Conservation (phyloP, 1,140 invertebrate genomes). For the Drosophila nasuta region DNA sequence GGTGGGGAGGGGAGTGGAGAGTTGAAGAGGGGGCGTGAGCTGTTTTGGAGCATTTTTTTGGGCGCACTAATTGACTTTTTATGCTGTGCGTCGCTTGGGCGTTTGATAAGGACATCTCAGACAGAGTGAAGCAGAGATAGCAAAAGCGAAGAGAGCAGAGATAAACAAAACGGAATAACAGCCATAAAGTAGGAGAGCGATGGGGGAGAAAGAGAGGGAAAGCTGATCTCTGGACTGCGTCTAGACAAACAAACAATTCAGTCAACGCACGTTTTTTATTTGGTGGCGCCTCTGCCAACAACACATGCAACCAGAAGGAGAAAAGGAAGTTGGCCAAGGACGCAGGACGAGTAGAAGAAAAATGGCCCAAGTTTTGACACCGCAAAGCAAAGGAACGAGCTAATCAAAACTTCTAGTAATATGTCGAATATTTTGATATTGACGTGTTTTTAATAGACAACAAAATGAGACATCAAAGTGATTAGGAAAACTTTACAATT, state of each 20-base stretch:
- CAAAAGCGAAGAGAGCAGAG: slow-evolving; percentile 6
- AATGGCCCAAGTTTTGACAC: slow-evolving; percentile 13
- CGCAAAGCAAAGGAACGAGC: not conserved
- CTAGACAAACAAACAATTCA: slow-evolving; percentile 8
- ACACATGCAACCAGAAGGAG: not conserved
- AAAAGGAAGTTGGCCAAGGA: not conserved
- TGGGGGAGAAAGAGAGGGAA: not conserved
- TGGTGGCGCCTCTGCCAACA: not conserved
- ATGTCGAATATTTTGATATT: too few species aligned
- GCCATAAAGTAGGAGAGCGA: not conserved
- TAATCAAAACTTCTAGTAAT: not conserved
- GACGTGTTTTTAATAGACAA: too few species aligned
- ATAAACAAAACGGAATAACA: slow-evolving; percentile 3
- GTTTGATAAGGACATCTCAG: slow-evolving; percentile 10
- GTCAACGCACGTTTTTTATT: not conserved
- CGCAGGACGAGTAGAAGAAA: not conserved
- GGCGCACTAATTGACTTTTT: slow-evolving; percentile 60
- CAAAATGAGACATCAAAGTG: too few species aligned
- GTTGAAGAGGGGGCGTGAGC: not conserved
- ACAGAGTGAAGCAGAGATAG: not conserved
- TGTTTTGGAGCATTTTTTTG: slow-evolving; percentile 23
- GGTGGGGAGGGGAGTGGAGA: too few species aligned
- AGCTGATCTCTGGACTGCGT: slow-evolving; percentile 2
- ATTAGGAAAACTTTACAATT: too few species aligned
- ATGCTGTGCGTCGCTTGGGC: slow-evolving; percentile 26